Evolutionary conservation across 2,797 vertebrate genomes (phyloP).

Genomic region (Saguinus oedipus): DNA sequence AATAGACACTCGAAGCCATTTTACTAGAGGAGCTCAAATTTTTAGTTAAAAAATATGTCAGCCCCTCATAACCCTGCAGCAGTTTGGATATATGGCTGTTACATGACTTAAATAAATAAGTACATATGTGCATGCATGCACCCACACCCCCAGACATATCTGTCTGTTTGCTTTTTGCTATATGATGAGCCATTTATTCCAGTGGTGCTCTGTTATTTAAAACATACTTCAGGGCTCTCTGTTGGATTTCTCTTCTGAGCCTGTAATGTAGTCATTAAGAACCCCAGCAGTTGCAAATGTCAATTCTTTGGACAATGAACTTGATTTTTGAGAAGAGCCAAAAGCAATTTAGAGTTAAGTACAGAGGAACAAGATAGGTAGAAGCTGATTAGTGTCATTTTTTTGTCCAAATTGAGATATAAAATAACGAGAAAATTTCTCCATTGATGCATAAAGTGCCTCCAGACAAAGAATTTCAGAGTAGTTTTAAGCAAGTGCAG

Average conservation of each 20-base stretch:
- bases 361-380: not conserved
- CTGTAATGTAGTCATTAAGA: conserved; percentile 16
- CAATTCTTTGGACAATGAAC: conserved; percentile 38
- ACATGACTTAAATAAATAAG: conserved; percentile 3
- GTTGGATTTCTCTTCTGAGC: conserved; percentile 20
- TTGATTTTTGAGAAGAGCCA: not conserved
- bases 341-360: conserved; percentile 53
- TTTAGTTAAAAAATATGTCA: conserved; percentile 5
- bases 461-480: conserved; percentile 29
- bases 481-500: conserved; percentile 41
- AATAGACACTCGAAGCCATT: not conserved
- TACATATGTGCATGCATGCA: not conserved
- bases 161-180: not conserved
- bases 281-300: conserved; percentile 5
- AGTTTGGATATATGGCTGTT: not conserved
- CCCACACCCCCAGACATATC: not conserved
- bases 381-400: conserved; percentile 36
- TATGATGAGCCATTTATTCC: conserved; percentile 1
- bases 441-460: not conserved
- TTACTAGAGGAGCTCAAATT: conserved; percentile 14
- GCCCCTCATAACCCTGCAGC: not conserved
- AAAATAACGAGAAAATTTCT: conserved; percentile 51
- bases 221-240: not conserved
- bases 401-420: conserved; percentile 35
- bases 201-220: not conserved